Conservation (phyloP, 53 echinoderm and acorn worm species). For the Astropecten irregularis region DNA sequence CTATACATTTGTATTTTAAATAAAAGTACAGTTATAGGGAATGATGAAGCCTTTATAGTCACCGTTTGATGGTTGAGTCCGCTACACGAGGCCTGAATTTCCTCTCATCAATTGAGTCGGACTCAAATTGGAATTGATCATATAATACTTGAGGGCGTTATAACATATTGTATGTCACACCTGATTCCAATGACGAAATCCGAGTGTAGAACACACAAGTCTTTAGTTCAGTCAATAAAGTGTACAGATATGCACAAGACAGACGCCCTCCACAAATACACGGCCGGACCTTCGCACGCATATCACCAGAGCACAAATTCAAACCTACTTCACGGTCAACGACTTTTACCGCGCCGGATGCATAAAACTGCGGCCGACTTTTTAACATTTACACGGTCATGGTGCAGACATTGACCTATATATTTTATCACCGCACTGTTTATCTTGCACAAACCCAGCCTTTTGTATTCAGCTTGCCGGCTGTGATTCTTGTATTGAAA, state of each 20-base stretch:
- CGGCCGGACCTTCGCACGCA: neutral
- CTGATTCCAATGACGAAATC: constrained; percentile 16
- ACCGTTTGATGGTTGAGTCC: no score
- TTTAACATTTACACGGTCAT: no score
- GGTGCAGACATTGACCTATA: constrained; percentile 34
- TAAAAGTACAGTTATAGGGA: no score
- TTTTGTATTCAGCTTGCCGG: neutral
- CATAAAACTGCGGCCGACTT: neutral
- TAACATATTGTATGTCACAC: constrained; percentile 4
- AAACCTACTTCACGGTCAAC: constrained; percentile 10
- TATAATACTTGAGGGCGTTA: constrained; percentile 1
- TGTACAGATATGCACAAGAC: no score
- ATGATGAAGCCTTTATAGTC: no score
- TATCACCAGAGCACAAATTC: no score
- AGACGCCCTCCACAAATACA: constrained; percentile 26
- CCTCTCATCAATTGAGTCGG: neutral
- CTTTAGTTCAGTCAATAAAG: no score
- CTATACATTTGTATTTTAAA: no score
- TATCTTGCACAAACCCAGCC: constrained; percentile 21
- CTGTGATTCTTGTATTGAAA: neutral
- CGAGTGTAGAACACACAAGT: neutral
- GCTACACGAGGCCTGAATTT: neutral
- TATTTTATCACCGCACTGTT: constrained; percentile 31
- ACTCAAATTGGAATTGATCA: constrained; percentile 18
- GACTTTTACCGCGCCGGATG: neutral